Conservation (phyloP, 2,888 invertebrate genomes). For the Drosophila aldrichi region DNA sequence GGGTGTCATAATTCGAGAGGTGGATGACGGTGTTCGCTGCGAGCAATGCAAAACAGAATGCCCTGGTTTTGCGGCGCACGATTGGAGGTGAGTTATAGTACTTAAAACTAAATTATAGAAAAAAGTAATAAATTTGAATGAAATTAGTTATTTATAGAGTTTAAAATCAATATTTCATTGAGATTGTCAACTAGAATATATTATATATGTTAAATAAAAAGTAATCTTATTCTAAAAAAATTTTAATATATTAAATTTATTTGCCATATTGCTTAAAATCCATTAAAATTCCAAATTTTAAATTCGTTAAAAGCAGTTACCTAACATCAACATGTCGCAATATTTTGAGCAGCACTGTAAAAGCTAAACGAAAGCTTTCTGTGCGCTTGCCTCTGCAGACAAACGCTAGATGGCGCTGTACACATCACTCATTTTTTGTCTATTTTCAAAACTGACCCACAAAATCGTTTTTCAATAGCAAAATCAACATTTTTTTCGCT, state of each 20-base stretch:
- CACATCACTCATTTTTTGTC: not conserved
- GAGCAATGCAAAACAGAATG: constrained; percentile 93
- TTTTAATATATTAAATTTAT: not conserved
- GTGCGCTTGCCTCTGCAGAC: not conserved
- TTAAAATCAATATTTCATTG: not conserved
- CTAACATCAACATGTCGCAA: constrained; percentile 1
- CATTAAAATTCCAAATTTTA: not conserved
- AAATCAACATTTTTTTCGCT: constrained; percentile 17
- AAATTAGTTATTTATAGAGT: not conserved
- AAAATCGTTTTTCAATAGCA: constrained; percentile 12
- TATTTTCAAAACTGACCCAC: not conserved
- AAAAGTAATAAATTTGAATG: not conserved
- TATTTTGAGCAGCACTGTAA: constrained; percentile 53
- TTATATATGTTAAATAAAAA: not conserved
- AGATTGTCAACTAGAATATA: not conserved
- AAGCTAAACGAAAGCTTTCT: constrained; percentile 55
- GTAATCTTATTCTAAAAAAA: not conserved
- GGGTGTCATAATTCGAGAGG: constrained; percentile 95
- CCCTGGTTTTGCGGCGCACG: constrained; percentile 93
- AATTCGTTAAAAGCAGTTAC: not conserved
- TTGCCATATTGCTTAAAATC: not conserved
- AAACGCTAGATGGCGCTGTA: constrained; percentile 40
- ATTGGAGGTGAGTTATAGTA: constrained; percentile 92
- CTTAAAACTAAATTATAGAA: not conserved
- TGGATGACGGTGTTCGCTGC: constrained; percentile 93